Base-by-base conservation (phyloP, 2,113 vertebrate species). In the Microcebus lehilahytsara region DNA sequence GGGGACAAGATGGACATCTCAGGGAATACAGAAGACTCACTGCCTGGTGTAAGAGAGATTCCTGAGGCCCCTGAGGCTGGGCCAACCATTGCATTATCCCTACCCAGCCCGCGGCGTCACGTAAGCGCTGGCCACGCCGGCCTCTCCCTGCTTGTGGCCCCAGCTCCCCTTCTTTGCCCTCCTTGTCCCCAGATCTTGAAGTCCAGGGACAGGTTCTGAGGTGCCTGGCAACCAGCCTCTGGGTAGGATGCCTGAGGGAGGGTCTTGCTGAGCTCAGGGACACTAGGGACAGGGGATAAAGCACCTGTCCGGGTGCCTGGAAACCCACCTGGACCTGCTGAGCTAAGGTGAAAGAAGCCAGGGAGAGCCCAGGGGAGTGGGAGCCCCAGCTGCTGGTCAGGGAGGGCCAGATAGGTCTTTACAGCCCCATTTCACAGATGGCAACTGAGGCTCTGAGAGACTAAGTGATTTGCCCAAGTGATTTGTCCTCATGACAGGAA, bases 101-200 rank as follows among this genome's bases (percentile, higher is more conserved):
- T n/a, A 30, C 9, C n/a, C 17, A 4, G 75, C 14, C 40, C n/a
- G 0, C 20, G 17, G 83, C 1, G 0, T 27, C 34, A 1, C 42
- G 74, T 14, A 37, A 12, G 34, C 64, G 58, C 0, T 16, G n/a
- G 88, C n/a, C 89, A 32, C 9, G 13, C 20, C 5, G 42, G 3
- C 69, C 42, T 88, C 75, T 10, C 32, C 13, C 25, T 14, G 53
- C 46, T 16, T 12, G 64, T 4, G 3, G 20, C 75, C 49, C 62
- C 23, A 1, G 49, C 30, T 32, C 22, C 72, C 2, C 66, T 14
- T 23, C 30, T 67, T 4, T 12, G 1, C 32, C 53, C 81, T 56
- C 27, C 58, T 40, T 62, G 42, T 34, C 23, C 71, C 37, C 46
- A 32, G 46, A 92, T 30, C 40, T 40, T 4, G 7, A n/a, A 58